Evolutionary conservation across 2,888 invertebrate species (phyloP).

Genomic region (Malthinus flaveolus): DNA sequence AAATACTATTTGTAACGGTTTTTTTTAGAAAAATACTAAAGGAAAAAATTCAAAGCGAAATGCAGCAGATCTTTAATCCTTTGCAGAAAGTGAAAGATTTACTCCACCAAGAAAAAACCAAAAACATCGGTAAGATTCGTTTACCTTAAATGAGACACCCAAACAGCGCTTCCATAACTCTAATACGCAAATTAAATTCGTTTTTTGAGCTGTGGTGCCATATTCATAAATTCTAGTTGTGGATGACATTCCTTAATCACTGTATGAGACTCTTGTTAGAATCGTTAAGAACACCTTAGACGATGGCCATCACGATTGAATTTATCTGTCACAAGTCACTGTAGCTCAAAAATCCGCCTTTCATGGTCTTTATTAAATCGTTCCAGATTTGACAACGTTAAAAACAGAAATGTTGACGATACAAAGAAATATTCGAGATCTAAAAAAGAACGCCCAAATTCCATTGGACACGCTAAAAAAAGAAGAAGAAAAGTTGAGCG

Average conservation of each 20-base stretch:
- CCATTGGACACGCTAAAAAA: conserved; percentile 36
- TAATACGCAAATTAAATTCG: too few species aligned
- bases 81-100: conserved; percentile 34
- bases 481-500: conserved; percentile 38
- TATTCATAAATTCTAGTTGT: too few species aligned
- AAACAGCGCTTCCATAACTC: too few species aligned
- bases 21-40: conserved; percentile 28
- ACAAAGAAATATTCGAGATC: conserved; percentile 42
- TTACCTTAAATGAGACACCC: too few species aligned
- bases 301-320: too few species aligned
- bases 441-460: conserved; percentile 35
- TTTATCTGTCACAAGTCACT: neutral
- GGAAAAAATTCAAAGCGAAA: conserved; percentile 27
- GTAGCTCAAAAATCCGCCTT: neutral
- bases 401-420: conserved; percentile 44
- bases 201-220: too few species aligned
- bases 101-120: conserved; percentile 33
- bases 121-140: conserved; percentile 28
- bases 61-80: conserved; percentile 30
- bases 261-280: too few species aligned
- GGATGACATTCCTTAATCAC: too few species aligned
- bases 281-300: too few species aligned
- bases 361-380: neutral
- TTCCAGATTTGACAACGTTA: conserved; percentile 43
- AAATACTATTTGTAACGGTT: too few species aligned